Conservation (phyloP, 1,140 invertebrate species). For the Dolichoris vasculosae region DNA sequence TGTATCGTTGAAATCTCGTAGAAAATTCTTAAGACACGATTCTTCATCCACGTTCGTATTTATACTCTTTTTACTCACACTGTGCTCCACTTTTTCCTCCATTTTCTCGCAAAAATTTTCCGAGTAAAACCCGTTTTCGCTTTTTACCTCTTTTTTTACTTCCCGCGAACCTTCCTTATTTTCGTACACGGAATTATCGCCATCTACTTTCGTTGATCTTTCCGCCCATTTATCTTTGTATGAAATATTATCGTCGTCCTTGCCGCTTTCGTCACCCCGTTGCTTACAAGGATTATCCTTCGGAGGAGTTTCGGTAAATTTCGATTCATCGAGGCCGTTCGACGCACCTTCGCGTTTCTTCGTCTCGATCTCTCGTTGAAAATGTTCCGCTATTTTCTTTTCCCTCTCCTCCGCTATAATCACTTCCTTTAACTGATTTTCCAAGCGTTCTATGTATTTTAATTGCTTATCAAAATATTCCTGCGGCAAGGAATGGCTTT, state of each 20-base stretch:
- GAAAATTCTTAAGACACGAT: background rate
- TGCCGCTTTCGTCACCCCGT: background rate
- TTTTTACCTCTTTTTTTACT: conserved; percentile 32
- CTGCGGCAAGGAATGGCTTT: conserved; percentile 78
- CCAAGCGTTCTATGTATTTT: conserved; percentile 78
- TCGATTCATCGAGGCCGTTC: background rate
- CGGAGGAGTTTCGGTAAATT: too few species aligned
- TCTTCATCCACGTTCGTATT: background rate
- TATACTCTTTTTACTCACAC: background rate
- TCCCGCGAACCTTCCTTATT: conserved; percentile 56
- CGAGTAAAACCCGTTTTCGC: conserved; percentile 44
- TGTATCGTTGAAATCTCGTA: conserved; percentile 2
- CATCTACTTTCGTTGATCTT: background rate
- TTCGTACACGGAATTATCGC: background rate
- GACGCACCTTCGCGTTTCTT: background rate
- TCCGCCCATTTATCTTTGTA: conserved; percentile 17
- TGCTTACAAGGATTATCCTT: background rate
- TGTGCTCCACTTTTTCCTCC: conserved; percentile 54
- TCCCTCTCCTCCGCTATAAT: conserved; percentile 64
- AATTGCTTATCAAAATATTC: conserved; percentile 82
- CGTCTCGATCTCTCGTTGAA: conserved; percentile 50
- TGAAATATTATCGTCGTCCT: background rate
- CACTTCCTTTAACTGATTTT: conserved; percentile 66
- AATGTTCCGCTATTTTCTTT: conserved; percentile 54
- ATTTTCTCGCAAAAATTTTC: conserved; percentile 54